These are phyloP conservation scores for Rhincodon typus DNA, from an alignment of 2,797 vertebrate species.

Conservation along the genomic window DNA sequence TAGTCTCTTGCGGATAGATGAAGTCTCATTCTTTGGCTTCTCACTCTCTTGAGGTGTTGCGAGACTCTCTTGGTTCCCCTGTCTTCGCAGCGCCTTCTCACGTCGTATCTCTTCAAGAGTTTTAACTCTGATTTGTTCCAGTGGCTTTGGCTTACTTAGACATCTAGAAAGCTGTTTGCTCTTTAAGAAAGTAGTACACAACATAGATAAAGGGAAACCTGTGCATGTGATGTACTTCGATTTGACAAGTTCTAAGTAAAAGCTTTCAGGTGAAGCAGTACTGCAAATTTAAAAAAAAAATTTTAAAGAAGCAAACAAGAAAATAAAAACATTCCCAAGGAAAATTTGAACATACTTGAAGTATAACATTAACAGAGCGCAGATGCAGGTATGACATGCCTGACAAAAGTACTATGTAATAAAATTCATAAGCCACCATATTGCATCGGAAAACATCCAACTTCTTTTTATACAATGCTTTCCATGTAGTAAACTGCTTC, in stretches of 20 bases:
- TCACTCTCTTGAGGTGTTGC: background rate
- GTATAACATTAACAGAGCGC: background rate
- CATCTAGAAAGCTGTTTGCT: too few relatives aligned
- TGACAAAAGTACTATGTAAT: background rate
- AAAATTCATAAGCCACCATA: background rate
- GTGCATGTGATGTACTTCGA: too few relatives aligned
- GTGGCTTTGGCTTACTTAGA: conserved; percentile 42
- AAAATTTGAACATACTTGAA: background rate
- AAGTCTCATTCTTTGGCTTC: conserved; percentile 40
- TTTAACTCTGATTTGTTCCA: conserved; percentile 67
- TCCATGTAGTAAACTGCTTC: background rate
- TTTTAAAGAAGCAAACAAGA: background rate
- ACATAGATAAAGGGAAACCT: background rate
- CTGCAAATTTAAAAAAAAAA: background rate
- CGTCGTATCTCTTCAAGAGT: conserved; percentile 85
- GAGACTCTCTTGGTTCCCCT: conserved; percentile 48
- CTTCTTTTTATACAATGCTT: background rate
- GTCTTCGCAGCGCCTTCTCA: conserved; percentile 74
- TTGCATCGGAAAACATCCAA: background rate
- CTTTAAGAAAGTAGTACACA: too few relatives aligned
- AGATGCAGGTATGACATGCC: background rate
- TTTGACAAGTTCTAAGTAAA: background rate
- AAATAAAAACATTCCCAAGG: background rate
- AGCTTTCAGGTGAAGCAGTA: background rate
- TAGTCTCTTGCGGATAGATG: conserved; percentile 47